A percentile compares a stretch with the other conserved stretches of the same genome.
Conservation (phyloP, 1,140 invertebrate genomes). For the Stegodyphus mimosarum region DNA sequence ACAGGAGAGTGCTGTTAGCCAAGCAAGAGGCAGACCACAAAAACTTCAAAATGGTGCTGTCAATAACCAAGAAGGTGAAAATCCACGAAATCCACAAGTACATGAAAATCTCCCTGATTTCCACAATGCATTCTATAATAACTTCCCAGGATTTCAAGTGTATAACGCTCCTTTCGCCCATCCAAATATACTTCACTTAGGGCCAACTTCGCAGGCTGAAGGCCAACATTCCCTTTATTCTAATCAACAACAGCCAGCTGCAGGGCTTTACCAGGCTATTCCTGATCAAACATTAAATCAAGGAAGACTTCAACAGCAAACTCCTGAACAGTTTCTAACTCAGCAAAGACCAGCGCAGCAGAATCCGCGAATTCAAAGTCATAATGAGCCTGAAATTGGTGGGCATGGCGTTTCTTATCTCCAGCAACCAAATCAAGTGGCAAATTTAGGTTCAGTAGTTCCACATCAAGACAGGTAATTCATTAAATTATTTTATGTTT, state of each 20-base stretch:
- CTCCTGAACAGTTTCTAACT: too few relatives aligned
- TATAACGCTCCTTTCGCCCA: neutral
- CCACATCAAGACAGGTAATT: slow-evolving; percentile 23
- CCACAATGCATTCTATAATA: slow-evolving; percentile 18
- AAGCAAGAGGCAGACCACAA: neutral
- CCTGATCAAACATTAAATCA: too few relatives aligned
- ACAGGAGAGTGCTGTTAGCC: neutral
- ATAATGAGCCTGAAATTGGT: neutral
- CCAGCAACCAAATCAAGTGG: neutral
- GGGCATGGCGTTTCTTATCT: neutral
- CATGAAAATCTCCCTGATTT: slow-evolving; percentile 14
- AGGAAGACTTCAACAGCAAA: too few relatives aligned
- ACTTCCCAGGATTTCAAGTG: slow-evolving; percentile 9
- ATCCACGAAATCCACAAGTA: neutral
- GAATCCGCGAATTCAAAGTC: neutral
- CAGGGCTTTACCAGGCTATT: too few relatives aligned
- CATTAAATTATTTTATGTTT: too few relatives aligned
- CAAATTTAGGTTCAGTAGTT: neutral
- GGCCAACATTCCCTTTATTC: neutral
- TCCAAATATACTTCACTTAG: neutral
- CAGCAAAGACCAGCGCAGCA: too few relatives aligned
- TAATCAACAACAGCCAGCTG: too few relatives aligned
- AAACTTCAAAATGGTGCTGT: neutral
- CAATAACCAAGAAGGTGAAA: too few relatives aligned
- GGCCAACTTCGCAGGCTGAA: neutral